Percentiles rank a stretch among this genome's conserved stretches.
Evolutionary conservation across 2,888 invertebrate species (phyloP).

Genomic region (Scrobipalpa atriplicella): DNA sequence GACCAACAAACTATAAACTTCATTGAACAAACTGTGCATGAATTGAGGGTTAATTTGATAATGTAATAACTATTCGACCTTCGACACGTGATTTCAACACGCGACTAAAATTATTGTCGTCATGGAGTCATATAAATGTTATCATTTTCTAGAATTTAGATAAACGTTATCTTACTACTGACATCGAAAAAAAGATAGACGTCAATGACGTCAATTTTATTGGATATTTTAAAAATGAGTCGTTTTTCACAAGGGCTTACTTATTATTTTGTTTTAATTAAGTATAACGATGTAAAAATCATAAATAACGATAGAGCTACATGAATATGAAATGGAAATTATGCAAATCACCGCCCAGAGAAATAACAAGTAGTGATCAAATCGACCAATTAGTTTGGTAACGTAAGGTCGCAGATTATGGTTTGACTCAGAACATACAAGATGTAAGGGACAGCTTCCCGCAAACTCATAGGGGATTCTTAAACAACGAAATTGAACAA

Average conservation of each 20-base stretch:
- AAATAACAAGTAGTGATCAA: slow-evolving; percentile 10
- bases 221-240: not conserved
- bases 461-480: too few species aligned
- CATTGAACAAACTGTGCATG: too few species aligned
- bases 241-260: not conserved
- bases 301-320: slow-evolving; percentile 1
- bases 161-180: not conserved
- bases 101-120: not conserved
- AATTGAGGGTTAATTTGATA: not conserved
- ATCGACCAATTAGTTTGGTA: slow-evolving; percentile 7
- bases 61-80: not conserved
- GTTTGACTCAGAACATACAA: slow-evolving; percentile 14
- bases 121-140: not conserved
- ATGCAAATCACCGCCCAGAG: not conserved
- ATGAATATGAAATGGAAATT: not conserved
- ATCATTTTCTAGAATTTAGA: not conserved
- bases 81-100: not conserved
- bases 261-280: not conserved
- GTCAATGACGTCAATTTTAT: not conserved
- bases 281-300: not conserved
- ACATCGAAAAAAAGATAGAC: not conserved
- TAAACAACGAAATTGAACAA: too few species aligned
- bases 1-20: too few species aligned
- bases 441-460: too few species aligned
- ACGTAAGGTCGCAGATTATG: slow-evolving; percentile 34